These are phyloP conservation scores for Heteromyza rotundicornis DNA, from an alignment of 2,888 invertebrate genomes.

Conservation along the genomic window DNA sequence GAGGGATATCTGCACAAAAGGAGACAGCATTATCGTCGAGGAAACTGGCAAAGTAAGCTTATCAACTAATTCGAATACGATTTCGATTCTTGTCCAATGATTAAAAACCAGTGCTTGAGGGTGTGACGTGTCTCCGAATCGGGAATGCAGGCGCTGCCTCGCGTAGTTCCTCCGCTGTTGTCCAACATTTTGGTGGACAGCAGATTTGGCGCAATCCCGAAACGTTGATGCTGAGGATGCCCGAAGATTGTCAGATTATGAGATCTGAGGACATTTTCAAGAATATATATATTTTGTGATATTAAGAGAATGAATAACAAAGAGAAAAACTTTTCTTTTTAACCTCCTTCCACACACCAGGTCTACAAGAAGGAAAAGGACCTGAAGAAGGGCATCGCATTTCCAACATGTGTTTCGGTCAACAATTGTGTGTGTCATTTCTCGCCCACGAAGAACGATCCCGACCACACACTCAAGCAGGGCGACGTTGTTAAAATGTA, in stretches of 20 bases:
- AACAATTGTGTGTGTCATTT: constrained; percentile 99
- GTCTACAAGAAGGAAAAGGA: constrained; percentile 97
- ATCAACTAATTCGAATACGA: too few species aligned
- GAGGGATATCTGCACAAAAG: constrained; percentile 88
- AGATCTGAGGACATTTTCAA: constrained; percentile 61
- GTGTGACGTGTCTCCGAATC: constrained; percentile 34
- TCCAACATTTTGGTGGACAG: too few species aligned
- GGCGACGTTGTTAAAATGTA: constrained; percentile 98
- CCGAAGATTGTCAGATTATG: constrained; percentile 63
- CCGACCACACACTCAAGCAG: constrained; percentile 82
- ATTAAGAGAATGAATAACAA: too few species aligned
- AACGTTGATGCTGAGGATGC: constrained; percentile 32
- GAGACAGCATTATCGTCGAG: constrained; percentile 85
- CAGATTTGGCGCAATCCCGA: constrained; percentile 36
- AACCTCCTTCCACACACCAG: constrained; percentile 33
- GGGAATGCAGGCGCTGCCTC: constrained; percentile 33
- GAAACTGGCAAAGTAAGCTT: constrained; percentile 91
- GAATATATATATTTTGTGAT: too few species aligned
- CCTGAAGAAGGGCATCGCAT: constrained; percentile 96
- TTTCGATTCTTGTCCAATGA: too few species aligned
- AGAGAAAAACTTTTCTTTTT: neutral
- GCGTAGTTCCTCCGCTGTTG: constrained; percentile 28
- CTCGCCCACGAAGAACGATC: constrained; percentile 93
- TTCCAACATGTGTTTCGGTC: constrained; percentile 97
- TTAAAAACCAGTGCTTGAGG: constrained; percentile 60